phyloP scores from a whole-genome alignment of 2,888 invertebrate genomes.

The Ochropleura leucogaster region DNA sequence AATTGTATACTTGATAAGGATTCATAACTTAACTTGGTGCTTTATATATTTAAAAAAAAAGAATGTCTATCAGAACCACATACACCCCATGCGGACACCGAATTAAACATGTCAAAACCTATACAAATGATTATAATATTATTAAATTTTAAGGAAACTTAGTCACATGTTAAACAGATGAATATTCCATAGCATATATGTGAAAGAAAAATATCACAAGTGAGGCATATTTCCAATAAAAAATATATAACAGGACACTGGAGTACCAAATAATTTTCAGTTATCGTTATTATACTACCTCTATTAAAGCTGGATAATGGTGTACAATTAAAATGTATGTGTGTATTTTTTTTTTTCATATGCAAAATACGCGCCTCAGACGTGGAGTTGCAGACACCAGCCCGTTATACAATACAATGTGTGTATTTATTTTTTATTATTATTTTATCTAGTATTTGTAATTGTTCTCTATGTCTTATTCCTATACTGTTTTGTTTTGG shows the following conservation, averaged over 20 bases:
- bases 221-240: background rate
- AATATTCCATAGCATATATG: background rate
- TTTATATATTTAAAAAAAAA: no score
- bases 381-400: no score
- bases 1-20: background rate
- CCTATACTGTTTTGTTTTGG: no score
- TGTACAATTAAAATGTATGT: background rate
- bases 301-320: background rate
- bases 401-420: no score
- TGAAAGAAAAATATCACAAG: background rate
- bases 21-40: constrained; percentile 1
- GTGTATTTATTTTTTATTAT: no score
- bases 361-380: no score
- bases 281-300: no score
- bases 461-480: no score
- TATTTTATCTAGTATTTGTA: no score
- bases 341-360: no score
- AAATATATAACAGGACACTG: background rate
- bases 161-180: constrained; percentile 23
- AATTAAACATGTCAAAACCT: constrained; percentile 15
- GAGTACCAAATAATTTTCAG: background rate
- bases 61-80: constrained; percentile 49
- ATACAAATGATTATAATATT: constrained; percentile 22
- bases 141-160: constrained; percentile 46
- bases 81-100: constrained; percentile 59